A percentile compares a stretch with the other conserved stretches of the same genome.
Conservation (phyloP, 2,888 invertebrate genomes). For the Ptilodon capucinus region DNA sequence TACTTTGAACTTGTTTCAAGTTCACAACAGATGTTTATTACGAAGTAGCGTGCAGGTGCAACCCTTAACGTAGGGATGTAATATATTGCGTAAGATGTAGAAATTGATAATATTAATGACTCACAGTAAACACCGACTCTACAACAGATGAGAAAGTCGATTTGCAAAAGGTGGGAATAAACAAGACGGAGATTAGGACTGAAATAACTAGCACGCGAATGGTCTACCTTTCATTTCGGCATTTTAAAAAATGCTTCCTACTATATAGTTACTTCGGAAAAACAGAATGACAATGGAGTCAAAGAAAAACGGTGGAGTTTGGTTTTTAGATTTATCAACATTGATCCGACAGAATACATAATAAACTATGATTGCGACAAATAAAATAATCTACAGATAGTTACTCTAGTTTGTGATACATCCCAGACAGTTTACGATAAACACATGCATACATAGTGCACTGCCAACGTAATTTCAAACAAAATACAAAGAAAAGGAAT, state of each 20-base stretch:
- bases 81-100: neutral
- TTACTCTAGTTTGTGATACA: too few species aligned
- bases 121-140: neutral
- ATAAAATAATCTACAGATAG: too few species aligned
- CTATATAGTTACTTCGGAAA: too few species aligned
- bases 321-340: too few species aligned
- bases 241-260: too few species aligned
- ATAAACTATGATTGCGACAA: too few species aligned
- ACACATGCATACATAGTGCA: neutral
- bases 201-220: neutral
- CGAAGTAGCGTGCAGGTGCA: neutral
- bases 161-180: neutral
- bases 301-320: too few species aligned
- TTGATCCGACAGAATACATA: too few species aligned
- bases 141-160: neutral
- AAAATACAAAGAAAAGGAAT: neutral
- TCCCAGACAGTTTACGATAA: neutral
- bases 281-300: too few species aligned
- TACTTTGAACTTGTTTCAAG: neutral
- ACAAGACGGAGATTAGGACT: neutral
- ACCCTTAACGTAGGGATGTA: neutral
- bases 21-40: neutral
- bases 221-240: too few species aligned
- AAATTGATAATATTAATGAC: neutral
- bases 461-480: neutral